Evolutionary conservation across 37 sponge, comb jelly and placozoan species (phyloP).

Genomic region (Spongilla lacustris): DNA sequence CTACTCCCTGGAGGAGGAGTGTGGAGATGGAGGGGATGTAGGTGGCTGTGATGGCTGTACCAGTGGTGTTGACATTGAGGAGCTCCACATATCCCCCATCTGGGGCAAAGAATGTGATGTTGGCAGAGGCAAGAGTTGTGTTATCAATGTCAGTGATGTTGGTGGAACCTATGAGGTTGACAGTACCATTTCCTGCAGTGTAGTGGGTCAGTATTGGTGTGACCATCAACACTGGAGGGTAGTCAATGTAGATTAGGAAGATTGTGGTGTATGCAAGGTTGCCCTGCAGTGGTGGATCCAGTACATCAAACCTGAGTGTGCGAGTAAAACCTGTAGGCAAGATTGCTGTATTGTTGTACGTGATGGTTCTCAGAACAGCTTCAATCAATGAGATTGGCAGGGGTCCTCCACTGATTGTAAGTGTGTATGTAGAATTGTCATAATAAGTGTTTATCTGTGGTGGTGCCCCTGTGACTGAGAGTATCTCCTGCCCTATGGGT

Average conservation of each 20-base stretch:
- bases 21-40: slow-evolving; percentile 8
- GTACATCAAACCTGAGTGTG: slow-evolving; percentile 14
- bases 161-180: neutral
- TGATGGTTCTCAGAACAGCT: slow-evolving; percentile 40
- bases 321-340: slow-evolving; percentile 46
- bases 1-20: slow-evolving; percentile 46
- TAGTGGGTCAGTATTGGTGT: slow-evolving; percentile 25
- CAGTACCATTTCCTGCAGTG: slow-evolving; percentile 41
- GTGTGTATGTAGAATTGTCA: slow-evolving; percentile 2
- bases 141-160: slow-evolving; percentile 23
- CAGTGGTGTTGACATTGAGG: slow-evolving; percentile 32
- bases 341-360: slow-evolving; percentile 63
- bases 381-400: slow-evolving; percentile 26
- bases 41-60: slow-evolving; percentile 7
- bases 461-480: slow-evolving; percentile 32
- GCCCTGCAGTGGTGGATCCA: slow-evolving; percentile 3
- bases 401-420: slow-evolving; percentile 52
- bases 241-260: slow-evolving; percentile 46
- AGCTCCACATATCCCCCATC: slow-evolving; percentile 38
- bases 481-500: slow-evolving; percentile 43
- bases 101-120: neutral
- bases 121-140: slow-evolving; percentile 14
- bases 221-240: slow-evolving; percentile 43
- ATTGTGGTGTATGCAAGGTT: slow-evolving; percentile 22
- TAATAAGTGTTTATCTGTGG: slow-evolving; percentile 33